Conservation (phyloP, 1,140 invertebrate species). For the Antheraea pernyi region DNA sequence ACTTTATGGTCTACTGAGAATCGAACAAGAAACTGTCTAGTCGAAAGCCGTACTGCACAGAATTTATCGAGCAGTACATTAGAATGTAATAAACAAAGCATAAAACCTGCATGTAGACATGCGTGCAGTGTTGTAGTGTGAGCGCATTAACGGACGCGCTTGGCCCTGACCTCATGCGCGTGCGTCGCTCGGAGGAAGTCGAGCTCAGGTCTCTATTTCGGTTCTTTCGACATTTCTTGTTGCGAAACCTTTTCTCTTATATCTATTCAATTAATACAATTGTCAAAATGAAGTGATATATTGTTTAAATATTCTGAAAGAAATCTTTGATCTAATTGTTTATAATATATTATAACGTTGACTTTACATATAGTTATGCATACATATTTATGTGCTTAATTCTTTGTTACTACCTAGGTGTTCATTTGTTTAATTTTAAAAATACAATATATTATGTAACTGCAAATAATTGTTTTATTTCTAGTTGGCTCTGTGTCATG, state of each 20-base stretch:
- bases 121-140: not conserved
- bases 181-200: not conserved
- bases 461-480: not conserved
- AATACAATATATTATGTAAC: not conserved
- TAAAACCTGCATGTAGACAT: constrained; percentile 1
- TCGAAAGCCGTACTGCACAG: not conserved
- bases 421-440: not conserved
- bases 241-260: too few species aligned
- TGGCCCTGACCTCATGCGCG: constrained; percentile 2
- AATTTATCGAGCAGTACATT: not conserved
- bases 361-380: too few species aligned
- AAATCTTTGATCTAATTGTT: too few species aligned
- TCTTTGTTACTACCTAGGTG: too few species aligned
- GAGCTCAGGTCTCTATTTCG: too few species aligned
- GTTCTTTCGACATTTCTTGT: too few species aligned
- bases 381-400: too few species aligned
- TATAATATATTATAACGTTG: too few species aligned
- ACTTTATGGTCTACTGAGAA: not conserved
- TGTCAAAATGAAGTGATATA: too few species aligned
- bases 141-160: constrained; percentile 2
- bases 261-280: too few species aligned
- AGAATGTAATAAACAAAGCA: not conserved
- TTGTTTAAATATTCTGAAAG: too few species aligned
- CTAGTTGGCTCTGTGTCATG: not conserved
- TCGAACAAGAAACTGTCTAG: not conserved